phyloP scores from a whole-genome alignment of 1,140 invertebrate species.

The Halictus rubicundus region DNA sequence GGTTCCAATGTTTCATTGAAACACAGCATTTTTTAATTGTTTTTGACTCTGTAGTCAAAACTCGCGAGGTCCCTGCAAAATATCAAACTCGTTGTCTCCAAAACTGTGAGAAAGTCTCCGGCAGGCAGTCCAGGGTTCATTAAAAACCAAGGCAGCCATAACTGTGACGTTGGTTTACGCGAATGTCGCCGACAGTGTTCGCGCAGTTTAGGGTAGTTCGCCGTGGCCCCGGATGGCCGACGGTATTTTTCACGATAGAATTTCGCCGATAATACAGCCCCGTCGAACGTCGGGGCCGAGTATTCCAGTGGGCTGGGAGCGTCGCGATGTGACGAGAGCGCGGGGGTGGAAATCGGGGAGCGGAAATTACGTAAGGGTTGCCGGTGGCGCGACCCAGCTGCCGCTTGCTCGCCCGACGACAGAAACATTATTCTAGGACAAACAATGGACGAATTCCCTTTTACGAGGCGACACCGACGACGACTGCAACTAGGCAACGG shows the following conservation, averaged over 20 bases:
- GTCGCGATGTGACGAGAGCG: not conserved
- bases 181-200: too few relatives aligned
- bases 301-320: not conserved
- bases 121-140: too few relatives aligned
- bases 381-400: constrained; percentile 33
- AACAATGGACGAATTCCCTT: constrained; percentile 57
- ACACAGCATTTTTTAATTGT: too few relatives aligned
- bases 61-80: too few relatives aligned
- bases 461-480: constrained; percentile 32
- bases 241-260: not conserved
- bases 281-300: not conserved
- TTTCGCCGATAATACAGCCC: not conserved
- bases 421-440: constrained; percentile 53
- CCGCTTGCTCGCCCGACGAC: not conserved
- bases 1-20: too few relatives aligned
- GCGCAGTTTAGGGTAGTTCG: too few relatives aligned
- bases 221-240: not conserved
- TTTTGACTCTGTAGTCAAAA: too few relatives aligned
- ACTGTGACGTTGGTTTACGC: too few relatives aligned
- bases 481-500: not conserved
- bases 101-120: too few relatives aligned
- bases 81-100: too few relatives aligned
- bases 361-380: constrained; percentile 35
- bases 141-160: too few relatives aligned
- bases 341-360: not conserved